A percentile compares a stretch with the other conserved stretches of the same genome.
Evolutionary conservation across 2,113 vertebrate genomes (phyloP).

Genomic region (Daphoenositta chrysoptera): DNA sequence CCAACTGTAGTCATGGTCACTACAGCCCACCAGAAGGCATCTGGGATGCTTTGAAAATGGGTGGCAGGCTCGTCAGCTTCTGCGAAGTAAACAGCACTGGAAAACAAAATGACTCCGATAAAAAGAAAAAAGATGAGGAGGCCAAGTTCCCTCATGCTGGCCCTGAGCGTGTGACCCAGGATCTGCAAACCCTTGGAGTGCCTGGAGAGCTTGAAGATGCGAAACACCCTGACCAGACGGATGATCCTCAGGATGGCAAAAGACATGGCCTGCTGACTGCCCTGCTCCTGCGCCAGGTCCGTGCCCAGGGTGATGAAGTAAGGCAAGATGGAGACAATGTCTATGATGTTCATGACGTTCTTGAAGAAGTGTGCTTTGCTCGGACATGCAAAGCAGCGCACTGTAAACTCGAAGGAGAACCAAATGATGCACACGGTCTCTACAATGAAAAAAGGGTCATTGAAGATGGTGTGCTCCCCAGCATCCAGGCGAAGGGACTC

Average conservation of each 20-base stretch:
- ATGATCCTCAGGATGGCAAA: conserved; percentile 98
- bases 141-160: conserved; percentile 97
- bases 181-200: conserved; percentile 99
- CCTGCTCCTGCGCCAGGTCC: conserved; percentile 88
- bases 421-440: conserved; percentile 98
- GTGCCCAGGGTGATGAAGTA: conserved; percentile 99
- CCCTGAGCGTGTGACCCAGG: conserved; percentile 93
- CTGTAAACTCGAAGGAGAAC: conserved; percentile 98
- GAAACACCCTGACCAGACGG: conserved; percentile 93
- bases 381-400: conserved; percentile 93
- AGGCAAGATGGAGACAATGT: conserved; percentile 99
- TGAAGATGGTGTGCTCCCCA: conserved; percentile 90
- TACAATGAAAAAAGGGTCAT: conserved; percentile 98
- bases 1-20: conserved; percentile 99
- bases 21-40: conserved; percentile 99
- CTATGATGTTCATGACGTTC: conserved; percentile 98
- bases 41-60: conserved; percentile 98
- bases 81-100: conserved; percentile 97
- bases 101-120: conserved; percentile 97
- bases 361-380: conserved; percentile 95
- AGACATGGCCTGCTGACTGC: conserved; percentile 93
- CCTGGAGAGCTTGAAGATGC: conserved; percentile 97
- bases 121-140: conserved; percentile 98
- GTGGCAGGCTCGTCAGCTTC: conserved; percentile 94
- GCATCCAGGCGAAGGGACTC: conserved; percentile 71